Base-by-base conservation (phyloP, 2,113 vertebrate genomes). In the Sisor rabdophorus region DNA sequence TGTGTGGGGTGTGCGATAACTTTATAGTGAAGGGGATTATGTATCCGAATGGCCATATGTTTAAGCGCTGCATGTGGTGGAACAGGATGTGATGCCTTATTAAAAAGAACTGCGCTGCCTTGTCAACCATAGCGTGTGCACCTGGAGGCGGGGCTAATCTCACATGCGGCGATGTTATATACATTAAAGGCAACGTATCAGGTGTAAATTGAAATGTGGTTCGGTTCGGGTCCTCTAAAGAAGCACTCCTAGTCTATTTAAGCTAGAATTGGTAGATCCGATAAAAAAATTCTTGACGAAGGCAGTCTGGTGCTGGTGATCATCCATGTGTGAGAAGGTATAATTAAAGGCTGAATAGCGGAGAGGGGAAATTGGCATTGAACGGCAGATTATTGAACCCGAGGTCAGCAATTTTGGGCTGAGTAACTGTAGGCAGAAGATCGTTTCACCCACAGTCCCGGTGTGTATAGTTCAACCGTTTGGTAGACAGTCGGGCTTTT, bases 31-130 rank as follows among this genome's bases (percentile, higher is more conserved):
- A 44, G 28, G 74, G 71, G 79, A 82, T 78, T 82, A 78, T 84
- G 73, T 63, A 60, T 60, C 63, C 53, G 73, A 72, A 71, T 71
- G 71, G 77, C 89, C 88, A 88, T 89, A 88, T 89, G 88, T 79
- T 84, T 83, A 65, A 65, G 61, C 77, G 79, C 73, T 84, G 83
- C 85, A 81, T 83, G 84, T 77, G 71, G 61, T 80, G 74, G 73
- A 87, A 85, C 86, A 88, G 88, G 87, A 89, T 84, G 84, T 54
- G 54, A 61, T 65, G 77, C 76, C 84, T 81, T 86, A 86, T 88
- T 89, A 88, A 84, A 85, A 86, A 83, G 82, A 28, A 32, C 28
- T 5, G 47, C 63, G 54, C 30, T 69, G 74, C 61, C 77, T 82
- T 73, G 60, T 59, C 75, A 76, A 22, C 72, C 77, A 53, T 82